Evolutionary conservation across 2,113 vertebrate species (phyloP), one percentile per base, ranked within the genome.

Genomic region (Cynocephalus volans): DNA sequence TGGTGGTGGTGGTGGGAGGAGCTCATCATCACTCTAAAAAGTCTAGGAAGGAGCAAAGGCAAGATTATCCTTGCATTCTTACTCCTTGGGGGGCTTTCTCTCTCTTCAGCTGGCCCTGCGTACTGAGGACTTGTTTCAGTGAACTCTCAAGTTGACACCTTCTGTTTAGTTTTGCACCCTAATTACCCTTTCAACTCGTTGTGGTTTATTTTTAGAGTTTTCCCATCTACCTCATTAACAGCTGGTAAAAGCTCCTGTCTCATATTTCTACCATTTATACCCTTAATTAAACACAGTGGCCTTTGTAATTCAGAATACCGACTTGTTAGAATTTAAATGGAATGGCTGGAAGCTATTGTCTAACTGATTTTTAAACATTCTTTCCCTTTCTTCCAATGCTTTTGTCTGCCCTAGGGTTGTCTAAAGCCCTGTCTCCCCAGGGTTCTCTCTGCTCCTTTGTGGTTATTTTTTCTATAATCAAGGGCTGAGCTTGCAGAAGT

Each of bases 201-300:
- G 8, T 36, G 85, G 70, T 94, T 98, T 98, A 97, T 97, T 98
- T 97, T 98, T 98, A 97, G 98, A 98, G 96, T 81, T 88, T 97
- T 90, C 96, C 90, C 73, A 97, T 97, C 95, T 81, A 97, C 96
- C 97, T 98, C 96, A 97, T 98, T 98, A 98, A 96, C 97, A 97
- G 77, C 85, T 90, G 18, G 62, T 95, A 96, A 97, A 95, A 98
- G 94, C 96, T 96, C 84, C 97, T 97, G 96, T 97, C 98, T 98
- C 97, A 97, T 98, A 98, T 97, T 98, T 98, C 93, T 97, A 94
- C 96, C 95, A 62, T 97, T 97, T 97, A 88, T 95, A 96, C 96
- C 97, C 96, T 98, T 98, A 97, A 98, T 98, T 98, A 97, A 98
- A 96, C 97, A 97, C 95, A 45, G 45, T 91, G 96, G 98, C 95